A percentile compares a stretch with the other conserved stretches of the same genome.
phyloP scores from a whole-genome alignment of 2,888 invertebrate species.

The Acrobeloides nanus region DNA sequence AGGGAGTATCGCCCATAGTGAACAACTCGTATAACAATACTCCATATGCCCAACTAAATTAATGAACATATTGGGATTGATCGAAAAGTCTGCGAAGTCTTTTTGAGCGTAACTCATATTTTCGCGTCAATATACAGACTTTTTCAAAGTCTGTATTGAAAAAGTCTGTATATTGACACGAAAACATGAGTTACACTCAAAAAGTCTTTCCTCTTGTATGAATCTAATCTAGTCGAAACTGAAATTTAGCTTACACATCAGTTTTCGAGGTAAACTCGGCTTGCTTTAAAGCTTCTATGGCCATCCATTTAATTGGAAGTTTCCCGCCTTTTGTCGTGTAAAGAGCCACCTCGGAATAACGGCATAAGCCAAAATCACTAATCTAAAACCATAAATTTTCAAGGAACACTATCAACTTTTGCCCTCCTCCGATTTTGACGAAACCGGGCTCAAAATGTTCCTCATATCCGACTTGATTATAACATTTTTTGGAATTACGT shows the following conservation, averaged over 20 bases:
- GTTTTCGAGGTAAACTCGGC: constrained; percentile 36
- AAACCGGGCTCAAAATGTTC: too few relatives aligned
- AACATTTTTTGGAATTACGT: too few relatives aligned
- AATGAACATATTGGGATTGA: background rate
- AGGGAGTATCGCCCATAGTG: constrained; percentile 37
- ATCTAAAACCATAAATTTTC: constrained; percentile 21
- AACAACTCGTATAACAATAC: constrained; percentile 38
- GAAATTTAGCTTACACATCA: constrained; percentile 28
- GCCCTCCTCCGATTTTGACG: too few relatives aligned
- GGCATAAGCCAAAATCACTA: constrained; percentile 41
- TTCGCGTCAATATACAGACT: too few relatives aligned
- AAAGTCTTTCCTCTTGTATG: too few relatives aligned
- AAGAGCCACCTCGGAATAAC: constrained; percentile 34
- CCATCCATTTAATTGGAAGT: constrained; percentile 46
- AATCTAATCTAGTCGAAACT: too few relatives aligned
- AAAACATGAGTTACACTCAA: too few relatives aligned
- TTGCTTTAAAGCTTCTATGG: constrained; percentile 35
- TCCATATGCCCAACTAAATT: constrained; percentile 35
- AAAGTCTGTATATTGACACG: too few relatives aligned
- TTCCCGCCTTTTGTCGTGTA: constrained; percentile 41
- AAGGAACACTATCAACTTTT: too few relatives aligned
- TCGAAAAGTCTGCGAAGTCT: background rate
- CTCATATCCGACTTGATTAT: too few relatives aligned
- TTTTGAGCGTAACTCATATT: too few relatives aligned
- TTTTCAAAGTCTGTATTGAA: too few relatives aligned